Evolutionary conservation across 2,888 invertebrate species (phyloP).

Genomic region (Sturmia bella): DNA sequence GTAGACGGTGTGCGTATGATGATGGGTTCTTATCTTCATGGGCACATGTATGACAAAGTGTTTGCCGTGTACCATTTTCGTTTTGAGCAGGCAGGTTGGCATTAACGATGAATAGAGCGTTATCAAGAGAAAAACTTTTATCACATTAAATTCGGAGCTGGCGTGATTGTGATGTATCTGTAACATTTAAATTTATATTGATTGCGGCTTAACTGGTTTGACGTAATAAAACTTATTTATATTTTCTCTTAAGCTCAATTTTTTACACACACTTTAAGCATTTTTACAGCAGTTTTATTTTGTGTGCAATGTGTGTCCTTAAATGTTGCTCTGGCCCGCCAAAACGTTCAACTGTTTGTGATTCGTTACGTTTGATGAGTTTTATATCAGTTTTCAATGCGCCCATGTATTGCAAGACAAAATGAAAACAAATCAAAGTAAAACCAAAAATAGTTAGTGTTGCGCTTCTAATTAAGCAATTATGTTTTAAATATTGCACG

Average conservation of each 20-base stretch:
- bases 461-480: conserved; percentile 59
- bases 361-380: conserved; percentile 51
- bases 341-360: conserved; percentile 52
- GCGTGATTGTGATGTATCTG: conserved; percentile 45
- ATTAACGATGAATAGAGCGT: conserved; percentile 59
- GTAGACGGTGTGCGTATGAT: conserved; percentile 87
- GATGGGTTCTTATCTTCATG: conserved; percentile 89
- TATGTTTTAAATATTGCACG: conserved; percentile 37
- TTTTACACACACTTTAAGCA: conserved; percentile 60
- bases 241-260: neutral
- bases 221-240: conserved; percentile 4
- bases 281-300: conserved; percentile 10
- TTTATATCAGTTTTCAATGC: conserved; percentile 57
- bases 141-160: conserved; percentile 40
- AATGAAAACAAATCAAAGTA: neutral
- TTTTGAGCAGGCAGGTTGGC: conserved; percentile 58
- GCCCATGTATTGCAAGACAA: neutral
- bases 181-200: conserved; percentile 53
- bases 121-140: conserved; percentile 59
- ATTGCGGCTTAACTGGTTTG: conserved; percentile 21
- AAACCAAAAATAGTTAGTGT: conserved; percentile 12
- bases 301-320: conserved; percentile 11
- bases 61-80: conserved; percentile 81
- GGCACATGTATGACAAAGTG: conserved; percentile 91
- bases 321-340: conserved; percentile 44